Evolutionary conservation across 2,888 invertebrate species (phyloP), one percentile per base, ranked within the genome.

Genomic region (Diogma glabrata): DNA sequence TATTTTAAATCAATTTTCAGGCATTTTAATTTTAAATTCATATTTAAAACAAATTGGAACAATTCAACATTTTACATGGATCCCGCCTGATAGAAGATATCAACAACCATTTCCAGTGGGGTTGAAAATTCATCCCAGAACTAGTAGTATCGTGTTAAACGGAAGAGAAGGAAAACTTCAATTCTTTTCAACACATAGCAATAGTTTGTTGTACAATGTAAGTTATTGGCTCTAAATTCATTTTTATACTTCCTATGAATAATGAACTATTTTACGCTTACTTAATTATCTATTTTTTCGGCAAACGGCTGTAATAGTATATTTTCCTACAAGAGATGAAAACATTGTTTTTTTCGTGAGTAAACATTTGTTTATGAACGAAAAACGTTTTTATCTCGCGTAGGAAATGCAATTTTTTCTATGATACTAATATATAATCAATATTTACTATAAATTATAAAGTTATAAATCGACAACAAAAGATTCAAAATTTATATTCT

Each of bases 131-230:
- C 85, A 87, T 68, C 78, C 81, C 3, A 72, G 79, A 45, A 78
- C 79, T 9, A 75, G 76, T 58, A 71, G 79, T 7, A 65, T 87
- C 16, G 79, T 86, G 28, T 69, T 83, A 53, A 87, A 87, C 63
- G 85, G 87, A 26, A 74, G 79, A 55, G 73, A 77, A 1, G 87
- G 87, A 12, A 81, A 84, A 59, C 67, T 87, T 45, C 87, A 88
- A 65, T 85, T 87, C 69, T 87, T 78, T 65, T 79, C 79, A 43
- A 75, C 78, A 1, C 69, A 74, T 47, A 76, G 77, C 4, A 79
- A 79, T 61, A 77, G 72, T 59, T 72, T 86, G 52, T 64, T 87
- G 2, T 87, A 79, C 61, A 84, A 81, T 71, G 85, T 87, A n/a
- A n/a, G n/a, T n/a, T n/a, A n/a, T n/a, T n/a, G n/a, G n/a, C n/a